Base-by-base conservation (phyloP, 1,140 invertebrate genomes). In the Neotoxoptera formosana region DNA sequence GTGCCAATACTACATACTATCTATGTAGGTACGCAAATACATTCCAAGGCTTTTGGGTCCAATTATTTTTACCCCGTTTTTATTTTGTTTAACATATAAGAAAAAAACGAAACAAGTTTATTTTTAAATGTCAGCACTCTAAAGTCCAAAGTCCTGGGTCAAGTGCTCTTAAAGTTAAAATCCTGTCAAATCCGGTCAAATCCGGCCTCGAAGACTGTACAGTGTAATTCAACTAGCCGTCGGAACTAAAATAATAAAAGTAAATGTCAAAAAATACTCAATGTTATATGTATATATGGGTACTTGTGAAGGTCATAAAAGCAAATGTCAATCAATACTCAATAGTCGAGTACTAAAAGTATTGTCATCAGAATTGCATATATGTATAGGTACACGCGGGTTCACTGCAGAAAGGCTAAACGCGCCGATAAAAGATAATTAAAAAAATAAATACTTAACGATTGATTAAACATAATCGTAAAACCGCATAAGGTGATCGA, bases 231-330 rank as follows among this genome's bases (percentile, higher is more conserved):
- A 76, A 34, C 60, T 76, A 76, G 60, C 30, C 30, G n/a, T 34
- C 4, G 6, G 17, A 76, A 76, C 60, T 76, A 76, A 76, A 76
- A 76, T 67, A 67, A 67, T 76, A 76, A 76, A 76, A 76, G 30
- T 76, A 76, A 76, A 76, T 76, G 60, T 7, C 60, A 76, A 76
- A 76, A 6, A 76, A 76, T 76, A 76, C 60, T 76, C n/a, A 76
- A 76, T 76, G 17, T 76, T 76, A 76, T 76, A n/a, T 76, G 14
- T 34, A n/a, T 76, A 76, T n/a, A 67, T 67, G 3, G 60, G 60
- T 67, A 67, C 60, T 67, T 76, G 60, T 76, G 17, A n/a, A 76
- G 60, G 60, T 76, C n/a, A 76, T 76, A 76, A 76, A 76, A 76
- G 60, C n/a, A 76, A 76, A 76, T 76, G 11, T 34, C 60, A 76